Evolutionary conservation across 37 sponge, comb jelly and placozoan species (phyloP), one percentile per base, ranked within the genome.

Genomic region (Oscarella lobularis): DNA sequence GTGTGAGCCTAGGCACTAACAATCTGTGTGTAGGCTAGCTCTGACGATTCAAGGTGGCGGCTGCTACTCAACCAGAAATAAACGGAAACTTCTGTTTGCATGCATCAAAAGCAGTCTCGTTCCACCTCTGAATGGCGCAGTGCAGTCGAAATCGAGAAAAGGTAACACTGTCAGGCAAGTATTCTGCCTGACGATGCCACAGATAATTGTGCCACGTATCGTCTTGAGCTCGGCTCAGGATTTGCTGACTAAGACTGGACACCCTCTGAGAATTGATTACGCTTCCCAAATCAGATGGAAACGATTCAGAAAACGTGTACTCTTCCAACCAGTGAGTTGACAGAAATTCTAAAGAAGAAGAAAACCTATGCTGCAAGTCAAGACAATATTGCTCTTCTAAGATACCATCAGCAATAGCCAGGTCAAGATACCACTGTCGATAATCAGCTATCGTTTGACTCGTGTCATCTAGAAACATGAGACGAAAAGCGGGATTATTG

Each of bases 401-500:
- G 9, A 27, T 48, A 48, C 60, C 60, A 48, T 48, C 20, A 27
- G 60, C 9, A 9, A 48, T 9, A 48, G 60, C 60, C 60, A 48
- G 9, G 60, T 48, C 20, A 27, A 48, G 20, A 20, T 48, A 48
- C 60, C 60, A 48, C 20, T 48, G 73, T 14, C 20, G 14, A 30
- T 70, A 70, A 70, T 70, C 73, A 20, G 27, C 35, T 27, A 70
- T n/a, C 27, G 20, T 20, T 9, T 31, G 14, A 14, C 14, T 31
- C 27, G 14, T 9, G 31, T 70, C 37, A 70, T 70, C 73, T 20
- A 70, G 29, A 14, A 27, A 35, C 14, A 70, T 14, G 29, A 70
- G 31, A 31, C 73, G 73, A 20, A 70, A 70, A n/a, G 73, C 31
- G 14, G 73, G 73, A 70, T 70, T 70, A 31, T 70, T 70, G 73